These are phyloP conservation scores for Pararge aegeria DNA, from an alignment of 1,140 invertebrate species.

Conservation along the genomic window DNA sequence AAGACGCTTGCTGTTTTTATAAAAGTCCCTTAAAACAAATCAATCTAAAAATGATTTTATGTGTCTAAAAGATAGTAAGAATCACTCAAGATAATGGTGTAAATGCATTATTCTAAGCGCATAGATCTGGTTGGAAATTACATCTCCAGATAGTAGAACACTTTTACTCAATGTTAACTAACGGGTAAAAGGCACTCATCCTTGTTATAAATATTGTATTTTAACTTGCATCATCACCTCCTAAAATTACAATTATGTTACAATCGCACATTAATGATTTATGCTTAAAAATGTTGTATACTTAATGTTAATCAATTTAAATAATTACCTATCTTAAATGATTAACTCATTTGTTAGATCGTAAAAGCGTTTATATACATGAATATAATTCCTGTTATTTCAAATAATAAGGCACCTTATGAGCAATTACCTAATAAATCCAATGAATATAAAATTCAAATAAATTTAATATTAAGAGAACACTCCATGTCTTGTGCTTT, in stretches of 20 bases:
- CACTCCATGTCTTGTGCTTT: constrained; percentile 26
- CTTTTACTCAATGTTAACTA: constrained; percentile 45
- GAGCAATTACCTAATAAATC: constrained; percentile 28
- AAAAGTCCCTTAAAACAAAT: no score
- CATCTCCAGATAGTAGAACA: no score
- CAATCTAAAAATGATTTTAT: no score
- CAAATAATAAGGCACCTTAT: constrained; percentile 37
- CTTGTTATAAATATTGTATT: constrained; percentile 51
- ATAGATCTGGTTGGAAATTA: no score
- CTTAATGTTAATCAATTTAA: constrained; percentile 29
- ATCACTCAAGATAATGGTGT: no score
- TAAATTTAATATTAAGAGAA: neutral
- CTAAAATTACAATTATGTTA: constrained; percentile 24
- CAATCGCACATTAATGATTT: constrained; percentile 29
- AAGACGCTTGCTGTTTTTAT: no score
- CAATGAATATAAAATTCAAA: neutral
- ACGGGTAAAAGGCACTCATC: constrained; percentile 55
- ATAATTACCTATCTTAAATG: constrained; percentile 24
- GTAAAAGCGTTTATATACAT: constrained; percentile 27
- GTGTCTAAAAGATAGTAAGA: no score
- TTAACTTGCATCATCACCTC: constrained; percentile 31
- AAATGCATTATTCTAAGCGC: no score
- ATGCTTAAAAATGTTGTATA: constrained; percentile 27
- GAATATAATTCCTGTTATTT: constrained; percentile 30
- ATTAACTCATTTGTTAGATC: constrained; percentile 26